These are phyloP conservation scores for Saturnia pavonia DNA, from an alignment of 2,888 invertebrate species.

Conservation along the genomic window DNA sequence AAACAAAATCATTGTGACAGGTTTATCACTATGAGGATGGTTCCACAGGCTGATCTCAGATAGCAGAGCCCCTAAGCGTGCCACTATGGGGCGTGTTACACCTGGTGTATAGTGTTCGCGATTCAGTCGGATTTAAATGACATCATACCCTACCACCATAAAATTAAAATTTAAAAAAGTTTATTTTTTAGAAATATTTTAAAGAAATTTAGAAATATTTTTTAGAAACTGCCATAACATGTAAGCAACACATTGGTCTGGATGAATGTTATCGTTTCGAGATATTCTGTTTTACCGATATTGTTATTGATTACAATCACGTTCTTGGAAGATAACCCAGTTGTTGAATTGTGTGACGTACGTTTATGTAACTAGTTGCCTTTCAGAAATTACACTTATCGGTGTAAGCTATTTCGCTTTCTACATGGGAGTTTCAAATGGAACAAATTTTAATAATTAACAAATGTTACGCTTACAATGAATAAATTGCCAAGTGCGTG, in stretches of 20 bases:
- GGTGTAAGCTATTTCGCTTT: not conserved
- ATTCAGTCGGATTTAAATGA: too few relatives aligned
- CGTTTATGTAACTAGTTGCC: conserved; percentile 7
- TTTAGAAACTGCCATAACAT: not conserved
- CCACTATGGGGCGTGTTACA: too few relatives aligned
- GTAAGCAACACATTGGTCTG: not conserved
- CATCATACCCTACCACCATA: too few relatives aligned
- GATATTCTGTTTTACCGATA: conserved; percentile 16
- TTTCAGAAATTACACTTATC: not conserved
- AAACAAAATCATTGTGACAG: too few relatives aligned
- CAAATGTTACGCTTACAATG: not conserved
- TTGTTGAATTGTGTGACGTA: conserved; percentile 14
- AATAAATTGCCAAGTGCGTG: too few relatives aligned
- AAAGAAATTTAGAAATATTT: too few relatives aligned
- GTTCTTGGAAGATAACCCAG: conserved; percentile 19
- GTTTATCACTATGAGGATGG: too few relatives aligned
- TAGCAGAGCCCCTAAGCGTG: too few relatives aligned
- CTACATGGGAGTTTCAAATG: not conserved
- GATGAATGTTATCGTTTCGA: conserved; percentile 6
- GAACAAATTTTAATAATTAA: not conserved
- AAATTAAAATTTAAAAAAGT: too few relatives aligned
- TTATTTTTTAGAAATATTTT: too few relatives aligned
- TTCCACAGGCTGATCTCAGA: too few relatives aligned
- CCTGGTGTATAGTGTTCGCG: too few relatives aligned
- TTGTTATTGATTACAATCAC: conserved; percentile 18